Conservation (phyloP, 1,140 invertebrate genomes). For the Acromyrmex heyeri region DNA sequence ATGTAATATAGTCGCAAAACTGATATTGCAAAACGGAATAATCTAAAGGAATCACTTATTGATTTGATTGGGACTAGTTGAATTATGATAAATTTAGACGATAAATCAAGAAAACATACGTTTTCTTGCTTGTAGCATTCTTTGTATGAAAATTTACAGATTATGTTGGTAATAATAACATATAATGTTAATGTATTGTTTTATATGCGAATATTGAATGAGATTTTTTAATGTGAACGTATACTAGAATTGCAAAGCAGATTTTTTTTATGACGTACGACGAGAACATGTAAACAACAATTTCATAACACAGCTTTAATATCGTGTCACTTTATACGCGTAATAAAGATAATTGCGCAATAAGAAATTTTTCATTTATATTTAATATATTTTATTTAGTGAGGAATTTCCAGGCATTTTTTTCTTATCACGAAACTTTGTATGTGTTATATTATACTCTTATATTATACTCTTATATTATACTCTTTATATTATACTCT, state of each 20-base stretch:
- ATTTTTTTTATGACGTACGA: background rate
- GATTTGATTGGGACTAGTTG: background rate
- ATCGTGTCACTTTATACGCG: background rate
- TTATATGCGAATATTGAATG: slow-evolving; percentile 13
- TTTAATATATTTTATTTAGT: slow-evolving; percentile 7
- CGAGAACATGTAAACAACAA: background rate
- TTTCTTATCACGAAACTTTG: background rate
- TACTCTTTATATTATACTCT: background rate
- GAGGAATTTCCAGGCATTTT: background rate
- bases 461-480: too few relatives aligned
- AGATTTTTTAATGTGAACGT: background rate
- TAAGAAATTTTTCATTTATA: slow-evolving; percentile 5
- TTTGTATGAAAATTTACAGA: background rate
- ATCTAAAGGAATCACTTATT: background rate
- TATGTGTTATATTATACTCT: background rate
- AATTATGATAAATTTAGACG: background rate
- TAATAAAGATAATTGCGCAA: background rate
- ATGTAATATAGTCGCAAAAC: background rate
- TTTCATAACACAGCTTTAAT: background rate
- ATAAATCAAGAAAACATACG: background rate
- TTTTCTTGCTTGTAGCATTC: background rate
- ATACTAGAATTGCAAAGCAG: background rate
- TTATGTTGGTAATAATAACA: background rate
- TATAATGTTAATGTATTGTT: background rate
- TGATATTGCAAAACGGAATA: background rate